Base-by-base conservation (phyloP, 2,888 invertebrate genomes). In the Sericinus montela region DNA sequence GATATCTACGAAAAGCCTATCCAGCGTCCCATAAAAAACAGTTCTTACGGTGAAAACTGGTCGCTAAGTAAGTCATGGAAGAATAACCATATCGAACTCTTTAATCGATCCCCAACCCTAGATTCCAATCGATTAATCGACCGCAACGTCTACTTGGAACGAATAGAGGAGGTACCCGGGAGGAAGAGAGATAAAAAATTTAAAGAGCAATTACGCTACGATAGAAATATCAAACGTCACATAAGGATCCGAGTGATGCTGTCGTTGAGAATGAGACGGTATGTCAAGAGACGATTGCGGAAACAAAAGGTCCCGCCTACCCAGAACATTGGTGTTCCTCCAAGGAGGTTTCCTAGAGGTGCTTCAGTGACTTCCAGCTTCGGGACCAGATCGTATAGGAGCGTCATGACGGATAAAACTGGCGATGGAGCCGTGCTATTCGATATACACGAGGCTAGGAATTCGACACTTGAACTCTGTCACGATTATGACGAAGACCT, bases 211-310 rank as follows among this genome's bases (percentile, higher is more conserved):
- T 47, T 89, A 46, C 76, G 89, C 15, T 90, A 90, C 48, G 91
- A 92, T 58, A 89, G 91, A 54, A 90, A 91, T 61, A 90, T 92
- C 1, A 92, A 92, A 45, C 80, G 92, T 16, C 92, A 93, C 64
- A 91, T 93, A 16, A 85, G 92, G 48, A 91, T 93, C 14, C 83
- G 93, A 11, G 91, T 93, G 40, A 92, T 93, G 90, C 77, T 93
- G 60, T 92, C 93, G 9, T 75, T 94, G 53, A 84, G 93, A 51
- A 88, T 93, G 80, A 88, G 92, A 16, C 74, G 88, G 47, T 88
- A 90, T 48, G 85, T 89, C 67, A 91, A 87, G 55, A 65, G 80
- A 50, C 64, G 78, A 43, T 46, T 81, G 47, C 64, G 71, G 51
- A 83, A 77, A 45, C 67, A 75, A 3, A 65, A 67, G 3, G 10